Conservation (phyloP, 2,888 invertebrate species). For the Autographa gamma region DNA sequence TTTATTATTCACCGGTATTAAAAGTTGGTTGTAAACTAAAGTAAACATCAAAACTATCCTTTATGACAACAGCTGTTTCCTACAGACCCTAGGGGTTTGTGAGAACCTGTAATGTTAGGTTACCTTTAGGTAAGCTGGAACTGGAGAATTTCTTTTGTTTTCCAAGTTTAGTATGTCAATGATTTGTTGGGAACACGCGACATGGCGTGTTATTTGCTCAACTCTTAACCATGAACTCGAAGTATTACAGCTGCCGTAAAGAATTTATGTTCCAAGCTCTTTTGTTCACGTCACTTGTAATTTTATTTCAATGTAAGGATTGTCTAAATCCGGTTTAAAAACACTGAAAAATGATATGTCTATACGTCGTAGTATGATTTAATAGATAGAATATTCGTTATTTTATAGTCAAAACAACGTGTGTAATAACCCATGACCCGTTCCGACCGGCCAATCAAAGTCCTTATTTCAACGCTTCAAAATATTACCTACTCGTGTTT, state of each 20-base stretch:
- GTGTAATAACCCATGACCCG: too few species aligned
- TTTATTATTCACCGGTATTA: conserved; percentile 2
- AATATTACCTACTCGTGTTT: too few species aligned
- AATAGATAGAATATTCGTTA: too few species aligned
- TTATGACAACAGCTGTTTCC: not conserved
- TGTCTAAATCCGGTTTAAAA: too few species aligned
- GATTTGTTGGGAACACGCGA: not conserved
- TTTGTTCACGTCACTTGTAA: not conserved
- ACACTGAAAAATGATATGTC: too few species aligned
- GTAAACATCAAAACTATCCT: not conserved
- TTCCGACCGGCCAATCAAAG: too few species aligned
- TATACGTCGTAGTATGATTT: too few species aligned
- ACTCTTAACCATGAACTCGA: conserved; percentile 2
- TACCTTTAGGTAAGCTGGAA: not conserved
- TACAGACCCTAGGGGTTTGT: not conserved
- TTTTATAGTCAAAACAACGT: too few species aligned
- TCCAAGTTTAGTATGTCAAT: not conserved
- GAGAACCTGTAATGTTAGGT: not conserved
- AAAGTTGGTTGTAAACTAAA: not conserved
- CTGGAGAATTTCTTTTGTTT: not conserved
- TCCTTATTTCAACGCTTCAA: too few species aligned
- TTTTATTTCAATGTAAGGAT: too few species aligned
- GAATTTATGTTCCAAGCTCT: not conserved
- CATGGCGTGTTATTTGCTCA: not conserved
- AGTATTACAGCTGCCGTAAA: not conserved